Percentiles rank a stretch among this genome's conserved stretches.
Evolutionary conservation across 2,888 invertebrate genomes (phyloP).

Genomic region (Tetranychus piercei): DNA sequence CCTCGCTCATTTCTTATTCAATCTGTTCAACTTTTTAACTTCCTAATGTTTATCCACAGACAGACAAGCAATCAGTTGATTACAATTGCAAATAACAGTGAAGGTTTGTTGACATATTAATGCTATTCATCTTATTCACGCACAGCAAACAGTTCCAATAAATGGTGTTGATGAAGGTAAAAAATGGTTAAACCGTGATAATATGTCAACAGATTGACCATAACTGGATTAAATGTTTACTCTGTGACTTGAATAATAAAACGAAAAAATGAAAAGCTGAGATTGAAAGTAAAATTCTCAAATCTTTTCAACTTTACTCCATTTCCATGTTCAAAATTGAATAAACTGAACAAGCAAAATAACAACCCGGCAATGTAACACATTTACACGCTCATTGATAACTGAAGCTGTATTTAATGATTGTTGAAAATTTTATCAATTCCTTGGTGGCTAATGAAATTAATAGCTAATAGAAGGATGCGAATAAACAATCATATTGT

Average conservation of each 20-base stretch:
- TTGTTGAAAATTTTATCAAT: background rate
- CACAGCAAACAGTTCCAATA: background rate
- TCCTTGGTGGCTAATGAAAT: background rate
- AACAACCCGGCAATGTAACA: no score
- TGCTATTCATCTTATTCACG: background rate
- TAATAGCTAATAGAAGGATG: no score
- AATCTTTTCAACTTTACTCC: background rate
- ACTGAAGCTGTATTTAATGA: background rate
- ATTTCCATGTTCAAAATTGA: no score
- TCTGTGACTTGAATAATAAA: background rate
- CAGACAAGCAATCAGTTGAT: background rate
- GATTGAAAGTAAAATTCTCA: background rate
- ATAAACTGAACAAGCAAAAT: no score
- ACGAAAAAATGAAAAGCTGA: background rate
- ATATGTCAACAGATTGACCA: constrained; percentile 1
- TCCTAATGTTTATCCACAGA: background rate
- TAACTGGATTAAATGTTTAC: background rate
- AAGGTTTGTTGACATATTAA: background rate
- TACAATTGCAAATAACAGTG: background rate
- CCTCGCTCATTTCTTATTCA: no score
- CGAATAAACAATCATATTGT: no score
- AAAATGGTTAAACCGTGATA: background rate
- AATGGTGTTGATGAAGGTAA: background rate
- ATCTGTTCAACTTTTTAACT: background rate
- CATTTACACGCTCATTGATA: no score